phyloP scores from a whole-genome alignment of 2,888 invertebrate species.

The Scelioninae gen. 1 region DNA sequence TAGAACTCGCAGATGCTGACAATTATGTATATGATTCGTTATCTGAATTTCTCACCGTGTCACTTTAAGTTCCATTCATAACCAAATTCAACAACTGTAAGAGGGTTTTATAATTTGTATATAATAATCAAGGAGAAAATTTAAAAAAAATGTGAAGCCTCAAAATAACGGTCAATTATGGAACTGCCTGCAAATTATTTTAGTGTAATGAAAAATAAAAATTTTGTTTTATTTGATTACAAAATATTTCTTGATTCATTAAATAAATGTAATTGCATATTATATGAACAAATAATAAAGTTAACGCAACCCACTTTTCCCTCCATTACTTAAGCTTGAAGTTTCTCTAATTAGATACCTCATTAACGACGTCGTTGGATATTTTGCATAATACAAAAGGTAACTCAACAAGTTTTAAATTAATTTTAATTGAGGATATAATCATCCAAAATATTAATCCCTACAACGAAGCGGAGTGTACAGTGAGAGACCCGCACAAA shows the following conservation, averaged over 20 bases:
- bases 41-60: background rate
- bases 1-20: background rate
- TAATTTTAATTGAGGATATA: constrained; percentile 40
- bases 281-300: constrained; percentile 1
- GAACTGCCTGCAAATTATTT: background rate
- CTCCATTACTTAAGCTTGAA: constrained; percentile 1
- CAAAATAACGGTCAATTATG: background rate
- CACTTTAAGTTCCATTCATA: too few species aligned
- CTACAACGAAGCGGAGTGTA: background rate
- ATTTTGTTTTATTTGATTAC: too few species aligned
- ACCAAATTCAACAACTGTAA: background rate
- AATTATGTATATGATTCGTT: background rate
- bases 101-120: background rate
- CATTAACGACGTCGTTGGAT: constrained; percentile 23
- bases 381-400: constrained; percentile 33
- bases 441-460: constrained; percentile 27
- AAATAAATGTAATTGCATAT: too few species aligned
- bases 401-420: constrained; percentile 43
- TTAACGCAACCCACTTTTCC: constrained; percentile 21
- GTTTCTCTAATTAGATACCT: constrained; percentile 36
- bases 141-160: too few species aligned
- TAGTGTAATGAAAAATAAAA: too few species aligned
- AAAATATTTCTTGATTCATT: too few species aligned
- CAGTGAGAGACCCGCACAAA: background rate
- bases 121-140: too few species aligned